Evolutionary conservation across 2,113 vertebrate genomes (phyloP), one percentile per base, ranked within the genome.

Genomic region (Sturnira hondurensis): DNA sequence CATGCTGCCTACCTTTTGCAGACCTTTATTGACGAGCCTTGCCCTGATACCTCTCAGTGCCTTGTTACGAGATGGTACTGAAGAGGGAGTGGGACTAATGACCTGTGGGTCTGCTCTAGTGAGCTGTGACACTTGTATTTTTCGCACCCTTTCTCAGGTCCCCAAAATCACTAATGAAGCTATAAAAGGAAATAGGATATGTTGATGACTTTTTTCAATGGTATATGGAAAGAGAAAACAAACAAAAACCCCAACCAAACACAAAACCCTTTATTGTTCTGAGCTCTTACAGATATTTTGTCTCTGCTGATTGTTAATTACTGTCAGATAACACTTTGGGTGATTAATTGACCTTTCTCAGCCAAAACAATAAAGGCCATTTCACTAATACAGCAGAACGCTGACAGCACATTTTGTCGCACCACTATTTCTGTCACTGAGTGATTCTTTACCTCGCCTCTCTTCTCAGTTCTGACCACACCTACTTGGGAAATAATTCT

Each of bases 321-420:
- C 97, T 98, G 98, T 97, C 98, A 98, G 92, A 70, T 93, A 98
- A 93, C 77, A 94, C 96, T 97, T 97, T 73, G 93, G 86, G 52
- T 98, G 98, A 99, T 98, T 98, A 98, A 98, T 98, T 98, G 97
- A 97, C 97, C 97, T 98, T 88, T 89, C 68, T 73, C 73, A 90
- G 83, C 92, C 96, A 90, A 97, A 98, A 98, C 98, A 98, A 98
- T 98, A 97, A 98, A 96, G 95, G 80, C 86, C 96, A 96, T 91
- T 98, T 98, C 97, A 97, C 96, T 96, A 97, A 97, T 97, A 97
- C 86, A 97, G 95, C 31, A 41, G 95, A 93, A 86, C 67, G 63
- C 63, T 11, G 78, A 96, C 94, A 56, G 71, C 36, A 15, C 3
- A 15, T 52, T 97, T 95, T 92, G 82, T 82, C 68, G n/a, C 2